Base-by-base conservation (phyloP, 2,797 vertebrate species). In the Syngnathus rostellatus region DNA sequence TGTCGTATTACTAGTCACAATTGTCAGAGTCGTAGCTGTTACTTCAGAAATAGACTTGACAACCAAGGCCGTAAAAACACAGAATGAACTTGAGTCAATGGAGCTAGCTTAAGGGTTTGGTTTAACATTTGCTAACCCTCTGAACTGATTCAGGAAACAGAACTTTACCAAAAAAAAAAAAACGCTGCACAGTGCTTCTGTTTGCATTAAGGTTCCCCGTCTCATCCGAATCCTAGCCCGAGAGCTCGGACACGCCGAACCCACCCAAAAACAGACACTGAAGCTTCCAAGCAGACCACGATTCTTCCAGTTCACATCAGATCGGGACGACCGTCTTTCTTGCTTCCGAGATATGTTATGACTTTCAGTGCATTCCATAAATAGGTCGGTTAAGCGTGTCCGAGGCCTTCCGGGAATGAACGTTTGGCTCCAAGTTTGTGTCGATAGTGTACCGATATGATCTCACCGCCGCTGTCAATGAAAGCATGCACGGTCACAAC, bases 401-500 rank as follows among this genome's bases (percentile, higher is more conserved):
- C 81, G 81, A 87, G 86, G 85, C 85, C 82, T 65, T 61, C 40
- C 12, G 51, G 31, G 68, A 74, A 77, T 78, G 72, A 57, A 65
- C 11, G 62, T 74, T 82, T 76, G 75, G 71, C 74, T 81, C 77
- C 78, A 83, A 77, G 81, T 79, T 78, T 77, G 82, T 90, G 85
- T 90, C 83, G 80, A 82, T 89, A 85, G 76, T 87, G 83, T 87
- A 89, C 77, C 80, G 81, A 86, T 86, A 75, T 85, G 83, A 78
- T 87, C 85, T 80, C 87, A 76, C 77, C 85, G 85, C 79, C 79
- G 82, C 80, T 69, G 77, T 86, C 86, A 62, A 84, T 83, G 77
- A 85, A 92, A 92, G 93, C 93, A 95, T 94, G 92, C 92, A 92
- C 88, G 90, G 88, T 92, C 90, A 92, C 91, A 16, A 45, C 41